phyloP scores from a whole-genome alignment of 2,113 vertebrate species.

The Zosterops hypoxanthus region DNA sequence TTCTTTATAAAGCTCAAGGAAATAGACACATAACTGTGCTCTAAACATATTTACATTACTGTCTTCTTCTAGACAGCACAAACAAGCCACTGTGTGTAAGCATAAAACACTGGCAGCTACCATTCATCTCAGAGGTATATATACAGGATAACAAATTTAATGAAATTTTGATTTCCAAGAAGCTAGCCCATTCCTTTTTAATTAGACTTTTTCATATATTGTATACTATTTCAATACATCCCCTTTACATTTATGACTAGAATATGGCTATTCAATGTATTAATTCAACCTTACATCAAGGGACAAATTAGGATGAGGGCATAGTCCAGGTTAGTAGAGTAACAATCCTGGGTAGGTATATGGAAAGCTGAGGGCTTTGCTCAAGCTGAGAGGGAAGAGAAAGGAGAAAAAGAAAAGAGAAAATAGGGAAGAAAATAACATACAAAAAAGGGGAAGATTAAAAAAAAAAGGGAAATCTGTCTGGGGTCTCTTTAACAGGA shows the following conservation, averaged over 20 bases:
- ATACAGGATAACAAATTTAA: not conserved
- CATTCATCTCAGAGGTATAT: not conserved
- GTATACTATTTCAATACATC: not conserved
- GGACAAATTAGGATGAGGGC: not conserved
- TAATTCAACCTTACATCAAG: not conserved
- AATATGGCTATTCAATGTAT: not conserved
- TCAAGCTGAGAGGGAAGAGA: not conserved
- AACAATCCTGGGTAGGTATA: not conserved
- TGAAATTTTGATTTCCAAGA: not conserved
- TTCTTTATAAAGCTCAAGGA: not conserved
- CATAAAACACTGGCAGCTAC: not conserved
- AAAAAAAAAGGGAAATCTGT: not conserved
- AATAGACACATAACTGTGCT: not conserved
- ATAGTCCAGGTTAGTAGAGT: not conserved
- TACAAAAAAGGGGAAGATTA: rapidly evolving
- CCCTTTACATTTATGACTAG: not conserved
- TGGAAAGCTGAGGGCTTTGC: not conserved
- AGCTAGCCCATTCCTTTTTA: not conserved
- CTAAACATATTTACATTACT: not conserved
- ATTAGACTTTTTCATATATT: not conserved
- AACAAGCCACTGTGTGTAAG: not conserved
- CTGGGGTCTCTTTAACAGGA: not conserved
- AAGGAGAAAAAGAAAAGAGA: not conserved
- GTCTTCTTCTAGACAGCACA: not conserved
- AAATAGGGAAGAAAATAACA: not conserved